A percentile compares a stretch with the other conserved stretches of the same genome.
These are phyloP conservation scores for silkworm (Bombyx mori) DNA, from an alignment of 1,140 invertebrate species.

Conservation along the genomic window DNA sequence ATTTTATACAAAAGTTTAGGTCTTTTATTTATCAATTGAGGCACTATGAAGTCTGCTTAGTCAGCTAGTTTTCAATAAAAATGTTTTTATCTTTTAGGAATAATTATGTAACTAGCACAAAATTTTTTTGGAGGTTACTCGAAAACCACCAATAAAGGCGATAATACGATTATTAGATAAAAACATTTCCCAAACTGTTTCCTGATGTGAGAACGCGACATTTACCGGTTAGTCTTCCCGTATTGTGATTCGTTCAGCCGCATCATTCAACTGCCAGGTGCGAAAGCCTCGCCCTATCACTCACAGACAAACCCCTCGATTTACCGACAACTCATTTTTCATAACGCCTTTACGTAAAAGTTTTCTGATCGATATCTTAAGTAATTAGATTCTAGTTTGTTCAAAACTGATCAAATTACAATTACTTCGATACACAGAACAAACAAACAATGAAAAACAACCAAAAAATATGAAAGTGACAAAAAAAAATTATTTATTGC, in stretches of 20 bases:
- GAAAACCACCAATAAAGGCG: too few species aligned
- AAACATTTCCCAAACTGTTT: too few species aligned
- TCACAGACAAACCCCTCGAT: slow-evolving; percentile 7
- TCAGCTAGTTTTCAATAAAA: neutral
- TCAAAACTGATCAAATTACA: neutral
- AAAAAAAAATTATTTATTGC: too few species aligned
- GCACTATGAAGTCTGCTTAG: too few species aligned
- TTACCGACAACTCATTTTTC: slow-evolving; percentile 8
- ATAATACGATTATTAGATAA: too few species aligned
- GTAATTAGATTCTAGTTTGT: neutral
- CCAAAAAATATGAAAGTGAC: neutral
- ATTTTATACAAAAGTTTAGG: too few species aligned
- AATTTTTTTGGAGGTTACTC: too few species aligned
- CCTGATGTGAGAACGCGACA: neutral
- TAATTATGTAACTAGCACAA: neutral
- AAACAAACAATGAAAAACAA: neutral
- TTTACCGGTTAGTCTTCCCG: neutral
- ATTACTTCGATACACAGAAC: neutral
- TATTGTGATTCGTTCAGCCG: slow-evolving; percentile 8
- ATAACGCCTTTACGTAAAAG: slow-evolving; percentile 5
- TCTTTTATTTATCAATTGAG: too few species aligned
- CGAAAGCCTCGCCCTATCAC: slow-evolving; percentile 7
- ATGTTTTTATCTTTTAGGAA: neutral
- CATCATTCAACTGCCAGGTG: slow-evolving; percentile 8
- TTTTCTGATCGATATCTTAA: neutral